Base-by-base conservation (phyloP, 2,888 invertebrate species). In the Myopa testacea region DNA sequence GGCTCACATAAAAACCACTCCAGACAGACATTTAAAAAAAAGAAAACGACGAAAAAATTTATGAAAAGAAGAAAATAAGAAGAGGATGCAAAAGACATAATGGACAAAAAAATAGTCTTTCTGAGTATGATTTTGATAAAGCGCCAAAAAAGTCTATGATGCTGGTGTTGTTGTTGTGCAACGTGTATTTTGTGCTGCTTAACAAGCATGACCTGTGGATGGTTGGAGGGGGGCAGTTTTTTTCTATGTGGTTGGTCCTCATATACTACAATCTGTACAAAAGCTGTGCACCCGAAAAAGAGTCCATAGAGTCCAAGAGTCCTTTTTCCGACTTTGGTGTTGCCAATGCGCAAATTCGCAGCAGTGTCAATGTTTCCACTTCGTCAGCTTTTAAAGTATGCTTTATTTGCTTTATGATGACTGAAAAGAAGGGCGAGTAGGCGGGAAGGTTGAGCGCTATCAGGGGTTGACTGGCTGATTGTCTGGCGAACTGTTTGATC, bases 281-380 rank as follows among this genome's bases (percentile, higher is more conserved):
- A 38, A 37, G 34, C 26, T 6, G 65, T 34, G 4, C 65, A 65
- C 6, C 65, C 34, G 65, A 37, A 65, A 38, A 38, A 37, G 65
- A 65, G 6, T 70, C 70, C 5, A 70, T 67, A 38, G 16, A 65
- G 38, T 4, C 14, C n/a, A n/a, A n/a, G n/a, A n/a, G n/a, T 5
- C 3, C 38, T 26, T 60, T 67, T 50, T n/a, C 52, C 52, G 65
- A 19, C 16, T 26, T 65, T 65, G 63, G 74, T 65, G 70, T 70
- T 70, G 55, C 55, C 63, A 50, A 14, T 10, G 26, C 63, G 34
- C 26, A 73, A 73, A 63, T 73, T 73, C 63, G 50, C 40, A 10
- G 50, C 50, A 50, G 63, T 74, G 73, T 65, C 65, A 74, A 74
- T 63, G 73, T 72, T 72, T 62, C 60, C 62, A 72, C 73, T 63